Evolutionary conservation across 2,113 vertebrate genomes (phyloP).

Genomic region (Archilochus colubris): DNA sequence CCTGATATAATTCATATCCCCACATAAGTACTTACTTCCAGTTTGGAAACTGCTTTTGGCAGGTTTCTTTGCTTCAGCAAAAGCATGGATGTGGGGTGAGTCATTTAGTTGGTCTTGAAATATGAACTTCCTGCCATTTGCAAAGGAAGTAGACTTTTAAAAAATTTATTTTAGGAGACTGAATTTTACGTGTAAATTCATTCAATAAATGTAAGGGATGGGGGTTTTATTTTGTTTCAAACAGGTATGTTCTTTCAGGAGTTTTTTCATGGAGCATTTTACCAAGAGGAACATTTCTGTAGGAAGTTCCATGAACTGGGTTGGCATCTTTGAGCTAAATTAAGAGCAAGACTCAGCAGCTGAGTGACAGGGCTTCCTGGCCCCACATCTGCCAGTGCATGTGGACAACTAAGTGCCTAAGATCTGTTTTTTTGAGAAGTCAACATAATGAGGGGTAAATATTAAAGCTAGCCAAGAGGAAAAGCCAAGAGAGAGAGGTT

Average conservation of each 20-base stretch:
- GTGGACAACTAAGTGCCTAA: background rate
- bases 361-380: accelerated
- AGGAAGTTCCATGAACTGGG: background rate
- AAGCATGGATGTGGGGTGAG: background rate
- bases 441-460: too few relatives aligned
- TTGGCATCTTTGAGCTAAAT: background rate
- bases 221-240: background rate
- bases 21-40: slow-evolving; percentile 38
- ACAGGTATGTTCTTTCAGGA: background rate
- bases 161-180: background rate
- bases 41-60: slow-evolving; percentile 47
- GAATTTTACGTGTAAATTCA: background rate
- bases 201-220: background rate
- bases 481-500: background rate
- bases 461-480: too few relatives aligned
- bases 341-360: background rate
- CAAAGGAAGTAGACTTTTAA: background rate
- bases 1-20: slow-evolving; percentile 36
- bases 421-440: background rate
- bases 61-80: slow-evolving; percentile 38
- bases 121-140: slow-evolving; percentile 35
- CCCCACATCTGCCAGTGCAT: accelerated
- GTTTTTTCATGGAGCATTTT: background rate
- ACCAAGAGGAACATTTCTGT: background rate
- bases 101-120: slow-evolving; percentile 19